A percentile compares a stretch with the other conserved stretches of the same genome.
Evolutionary conservation across 2,113 vertebrate genomes (phyloP).

Genomic region (Morone saxatilis): DNA sequence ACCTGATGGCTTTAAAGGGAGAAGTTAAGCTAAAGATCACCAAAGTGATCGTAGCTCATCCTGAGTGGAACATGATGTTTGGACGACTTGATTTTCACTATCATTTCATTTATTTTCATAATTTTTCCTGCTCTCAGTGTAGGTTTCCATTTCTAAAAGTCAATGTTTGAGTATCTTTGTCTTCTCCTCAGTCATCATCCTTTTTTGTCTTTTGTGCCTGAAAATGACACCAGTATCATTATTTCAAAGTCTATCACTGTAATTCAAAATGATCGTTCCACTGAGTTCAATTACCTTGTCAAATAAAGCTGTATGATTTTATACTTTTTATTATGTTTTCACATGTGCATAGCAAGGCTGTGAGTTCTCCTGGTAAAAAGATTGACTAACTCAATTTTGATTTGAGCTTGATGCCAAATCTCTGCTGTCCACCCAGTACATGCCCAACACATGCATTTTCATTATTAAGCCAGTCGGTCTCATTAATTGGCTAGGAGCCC

Average conservation of each 20-base stretch:
- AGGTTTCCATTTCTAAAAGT: slow-evolving; percentile 14
- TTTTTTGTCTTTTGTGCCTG: not conserved
- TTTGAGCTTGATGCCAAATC: not conserved
- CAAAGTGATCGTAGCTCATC: not conserved
- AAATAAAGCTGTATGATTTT: not conserved
- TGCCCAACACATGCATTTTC: not conserved
- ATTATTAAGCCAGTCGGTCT: not conserved
- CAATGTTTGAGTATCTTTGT: slow-evolving; percentile 15
- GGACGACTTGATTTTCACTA: not conserved
- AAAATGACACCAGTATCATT: not conserved
- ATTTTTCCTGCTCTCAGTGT: not conserved
- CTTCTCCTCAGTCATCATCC: slow-evolving; percentile 14
- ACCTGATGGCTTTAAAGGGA: not conserved
- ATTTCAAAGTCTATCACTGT: not conserved
- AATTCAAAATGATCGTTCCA: not conserved
- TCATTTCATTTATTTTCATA: not conserved
- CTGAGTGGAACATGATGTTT: not conserved
- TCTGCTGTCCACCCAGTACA: not conserved
- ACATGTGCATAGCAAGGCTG: not conserved
- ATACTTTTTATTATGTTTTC: not conserved
- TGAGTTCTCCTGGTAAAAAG: not conserved
- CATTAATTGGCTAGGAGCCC: not conserved
- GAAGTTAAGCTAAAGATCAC: not conserved
- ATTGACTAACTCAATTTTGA: not conserved
- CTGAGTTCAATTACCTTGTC: not conserved